These are phyloP conservation scores for Lagothrix lagotricha DNA, from an alignment of 2,797 vertebrate genomes.

Conservation along the genomic window DNA sequence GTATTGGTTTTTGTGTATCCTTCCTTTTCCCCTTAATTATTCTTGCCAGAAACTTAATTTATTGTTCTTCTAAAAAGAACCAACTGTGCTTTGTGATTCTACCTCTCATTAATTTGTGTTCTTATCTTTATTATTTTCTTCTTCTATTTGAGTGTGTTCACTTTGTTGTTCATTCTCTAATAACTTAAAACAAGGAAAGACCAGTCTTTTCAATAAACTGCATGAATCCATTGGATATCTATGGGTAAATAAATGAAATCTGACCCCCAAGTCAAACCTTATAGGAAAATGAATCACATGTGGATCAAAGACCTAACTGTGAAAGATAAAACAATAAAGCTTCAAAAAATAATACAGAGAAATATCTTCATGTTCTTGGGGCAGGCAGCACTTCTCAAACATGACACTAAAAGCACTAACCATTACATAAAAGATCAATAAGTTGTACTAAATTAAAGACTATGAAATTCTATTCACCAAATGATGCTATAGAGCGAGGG, in stretches of 20 bases:
- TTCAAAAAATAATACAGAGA: background rate
- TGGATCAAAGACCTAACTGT: background rate
- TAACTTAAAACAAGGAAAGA: background rate
- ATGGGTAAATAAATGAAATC: background rate
- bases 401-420: background rate
- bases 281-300: background rate
- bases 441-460: background rate
- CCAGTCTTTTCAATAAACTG: background rate
- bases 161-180: background rate
- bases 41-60: background rate
- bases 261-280: background rate
- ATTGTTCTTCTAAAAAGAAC: background rate
- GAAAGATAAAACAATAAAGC: background rate
- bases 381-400: background rate
- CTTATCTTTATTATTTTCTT: background rate
- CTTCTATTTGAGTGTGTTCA: background rate
- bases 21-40: background rate
- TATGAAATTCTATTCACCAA: background rate
- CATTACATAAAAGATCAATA: background rate
- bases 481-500: background rate
- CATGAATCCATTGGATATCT: background rate
- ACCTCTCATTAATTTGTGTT: background rate
- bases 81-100: background rate
- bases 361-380: background rate
- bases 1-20: background rate